Evolutionary conservation across 2,888 invertebrate genomes (phyloP).

Genomic region (Isotomurus palustris): DNA sequence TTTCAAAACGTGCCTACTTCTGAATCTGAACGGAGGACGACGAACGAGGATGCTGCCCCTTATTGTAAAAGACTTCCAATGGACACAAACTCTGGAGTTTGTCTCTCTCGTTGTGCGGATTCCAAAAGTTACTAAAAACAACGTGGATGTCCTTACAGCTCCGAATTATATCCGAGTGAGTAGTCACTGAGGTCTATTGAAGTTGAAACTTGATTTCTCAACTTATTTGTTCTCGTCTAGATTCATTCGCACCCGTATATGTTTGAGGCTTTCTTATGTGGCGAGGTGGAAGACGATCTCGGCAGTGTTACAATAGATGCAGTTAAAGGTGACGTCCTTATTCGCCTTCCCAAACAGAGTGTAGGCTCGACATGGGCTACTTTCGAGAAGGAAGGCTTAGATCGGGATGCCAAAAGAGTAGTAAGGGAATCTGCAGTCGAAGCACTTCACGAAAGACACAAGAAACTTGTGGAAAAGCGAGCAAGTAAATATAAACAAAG

Average conservation of each 20-base stretch:
- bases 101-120: constrained; percentile 64
- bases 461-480: background rate
- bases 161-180: constrained; percentile 64
- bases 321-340: constrained; percentile 55
- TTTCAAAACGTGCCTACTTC: no score
- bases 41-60: constrained; percentile 63
- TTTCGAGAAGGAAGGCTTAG: constrained; percentile 29
- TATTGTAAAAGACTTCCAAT: constrained; percentile 65
- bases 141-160: constrained; percentile 65
- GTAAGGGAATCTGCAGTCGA: constrained; percentile 58
- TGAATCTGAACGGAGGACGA: no score
- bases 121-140: constrained; percentile 59
- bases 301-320: constrained; percentile 64
- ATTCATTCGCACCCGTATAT: constrained; percentile 67
- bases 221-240: constrained; percentile 47
- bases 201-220: background rate
- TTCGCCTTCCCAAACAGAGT: constrained; percentile 63
- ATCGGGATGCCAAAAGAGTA: constrained; percentile 32
- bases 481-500: no score
- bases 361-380: constrained; percentile 46
- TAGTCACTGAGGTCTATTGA: background rate
- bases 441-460: constrained; percentile 52
- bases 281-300: constrained; percentile 58
- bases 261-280: constrained; percentile 67
- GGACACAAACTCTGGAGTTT: constrained; percentile 64